A percentile compares a stretch with the other conserved stretches of the same genome.
phyloP scores from a whole-genome alignment of 23 tunicate genomes.

The Ciona savignyi region DNA sequence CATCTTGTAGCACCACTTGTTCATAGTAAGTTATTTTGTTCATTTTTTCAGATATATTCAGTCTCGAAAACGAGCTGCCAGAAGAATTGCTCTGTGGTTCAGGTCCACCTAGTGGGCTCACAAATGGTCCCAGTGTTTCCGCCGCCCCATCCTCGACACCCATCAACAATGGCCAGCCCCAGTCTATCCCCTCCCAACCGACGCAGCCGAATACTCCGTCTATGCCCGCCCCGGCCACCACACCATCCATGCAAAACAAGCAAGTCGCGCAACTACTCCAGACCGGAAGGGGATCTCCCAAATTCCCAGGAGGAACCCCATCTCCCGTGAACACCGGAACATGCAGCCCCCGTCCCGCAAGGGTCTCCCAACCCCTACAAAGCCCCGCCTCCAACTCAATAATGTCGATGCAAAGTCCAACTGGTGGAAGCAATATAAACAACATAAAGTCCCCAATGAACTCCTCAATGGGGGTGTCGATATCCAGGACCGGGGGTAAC shows the following conservation, averaged over 20 bases:
- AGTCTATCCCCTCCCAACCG: conserved; percentile 14
- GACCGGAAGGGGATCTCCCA: conserved; percentile 25
- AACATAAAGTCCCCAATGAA: conserved; percentile 54
- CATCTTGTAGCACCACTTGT: background rate
- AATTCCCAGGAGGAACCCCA: conserved; percentile 26
- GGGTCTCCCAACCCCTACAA: conserved; percentile 58
- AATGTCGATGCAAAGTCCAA: conserved; percentile 78
- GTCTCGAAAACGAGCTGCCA: conserved; percentile 66
- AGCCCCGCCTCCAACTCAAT: conserved; percentile 60
- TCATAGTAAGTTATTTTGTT: background rate
- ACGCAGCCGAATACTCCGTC: conserved; percentile 11
- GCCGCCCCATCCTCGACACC: conserved; percentile 5
- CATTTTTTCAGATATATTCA: conserved; percentile 42
- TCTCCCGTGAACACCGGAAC: conserved; percentile 42
- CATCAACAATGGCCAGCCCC: conserved; percentile 19
- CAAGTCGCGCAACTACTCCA: conserved; percentile 63
- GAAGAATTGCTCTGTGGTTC: conserved; percentile 61
- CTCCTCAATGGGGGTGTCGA: conserved; percentile 33
- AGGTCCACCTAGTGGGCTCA: conserved; percentile 44
- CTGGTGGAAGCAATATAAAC: conserved; percentile 42
- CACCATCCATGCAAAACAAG: conserved; percentile 17
- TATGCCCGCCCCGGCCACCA: conserved; percentile 46
- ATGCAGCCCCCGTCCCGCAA: conserved; percentile 45
- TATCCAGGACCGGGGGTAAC: conserved; percentile 43
- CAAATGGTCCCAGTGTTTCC: conserved; percentile 7